These are phyloP conservation scores for Isichthys henryi DNA, from an alignment of 2,113 vertebrate species.

Conservation along the genomic window DNA sequence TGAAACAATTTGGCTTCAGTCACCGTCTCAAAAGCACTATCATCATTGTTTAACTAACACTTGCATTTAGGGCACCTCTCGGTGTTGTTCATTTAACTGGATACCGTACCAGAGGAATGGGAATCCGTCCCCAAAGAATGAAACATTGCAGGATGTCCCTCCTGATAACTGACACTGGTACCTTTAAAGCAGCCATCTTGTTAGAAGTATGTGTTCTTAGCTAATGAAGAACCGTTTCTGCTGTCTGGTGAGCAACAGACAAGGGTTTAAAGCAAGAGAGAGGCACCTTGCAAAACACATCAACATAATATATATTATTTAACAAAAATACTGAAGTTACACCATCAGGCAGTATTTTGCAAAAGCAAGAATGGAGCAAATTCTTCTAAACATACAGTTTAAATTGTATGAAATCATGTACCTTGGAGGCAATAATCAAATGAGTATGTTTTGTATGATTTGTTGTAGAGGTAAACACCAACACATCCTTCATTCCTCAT, in stretches of 20 bases:
- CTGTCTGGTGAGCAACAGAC: background rate
- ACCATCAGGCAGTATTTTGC: background rate
- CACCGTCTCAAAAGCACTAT: background rate
- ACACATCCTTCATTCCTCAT: background rate
- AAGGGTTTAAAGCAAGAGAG: background rate
- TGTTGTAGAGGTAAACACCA: background rate
- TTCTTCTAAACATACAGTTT: background rate
- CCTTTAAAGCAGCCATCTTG: background rate
- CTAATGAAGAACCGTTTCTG: background rate
- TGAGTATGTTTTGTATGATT: background rate
- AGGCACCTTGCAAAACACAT: background rate
- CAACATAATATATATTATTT: background rate
- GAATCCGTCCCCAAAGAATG: background rate
- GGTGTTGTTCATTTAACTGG: background rate
- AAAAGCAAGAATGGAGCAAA: background rate
- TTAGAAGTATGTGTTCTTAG: background rate
- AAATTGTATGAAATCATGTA: background rate
- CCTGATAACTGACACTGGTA: background rate
- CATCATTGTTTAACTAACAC: background rate
- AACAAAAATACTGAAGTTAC: background rate
- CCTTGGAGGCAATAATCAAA: background rate
- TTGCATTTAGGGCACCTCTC: background rate
- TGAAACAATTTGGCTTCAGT: background rate
- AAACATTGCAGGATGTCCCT: background rate
- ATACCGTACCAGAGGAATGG: background rate